Conservation (phyloP, 92 coral and sea anemone species). For the Anthopleura xanthogrammica region DNA sequence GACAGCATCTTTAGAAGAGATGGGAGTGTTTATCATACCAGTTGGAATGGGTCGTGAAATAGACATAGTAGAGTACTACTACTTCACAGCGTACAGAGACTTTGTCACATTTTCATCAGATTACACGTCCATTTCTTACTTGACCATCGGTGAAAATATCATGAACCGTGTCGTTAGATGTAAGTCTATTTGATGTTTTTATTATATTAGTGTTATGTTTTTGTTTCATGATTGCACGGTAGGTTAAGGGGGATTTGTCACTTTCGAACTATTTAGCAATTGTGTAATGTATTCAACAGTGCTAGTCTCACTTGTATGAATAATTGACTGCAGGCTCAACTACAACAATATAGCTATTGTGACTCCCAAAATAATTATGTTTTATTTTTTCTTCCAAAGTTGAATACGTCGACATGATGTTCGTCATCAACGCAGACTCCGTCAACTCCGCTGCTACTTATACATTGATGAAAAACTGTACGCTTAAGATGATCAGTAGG, state of each 20-base stretch:
- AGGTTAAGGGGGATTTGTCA: no score
- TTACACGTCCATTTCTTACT: constrained; percentile 21
- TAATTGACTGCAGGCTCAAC: no score
- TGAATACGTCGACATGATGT: not conserved
- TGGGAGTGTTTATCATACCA: constrained; percentile 27
- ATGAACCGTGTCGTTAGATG: constrained; percentile 24
- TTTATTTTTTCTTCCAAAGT: no score
- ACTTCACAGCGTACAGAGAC: constrained; percentile 30
- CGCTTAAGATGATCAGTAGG: constrained; percentile 4
- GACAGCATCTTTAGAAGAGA: constrained; percentile 9
- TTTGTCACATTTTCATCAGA: constrained; percentile 26
- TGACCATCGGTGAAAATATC: constrained; percentile 16
- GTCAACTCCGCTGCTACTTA: not conserved
- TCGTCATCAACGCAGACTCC: constrained; percentile 1
- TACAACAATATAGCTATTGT: no score
- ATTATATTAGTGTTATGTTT: no score
- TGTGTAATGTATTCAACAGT: no score
- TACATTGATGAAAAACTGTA: constrained; percentile 23
- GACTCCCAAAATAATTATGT: no score
- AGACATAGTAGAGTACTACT: constrained; percentile 23
- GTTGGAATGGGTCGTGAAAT: constrained; percentile 27
- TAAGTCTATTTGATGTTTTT: constrained; percentile 10
- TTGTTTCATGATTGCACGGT: no score
- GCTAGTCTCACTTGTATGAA: no score
- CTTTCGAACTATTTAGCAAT: no score